A percentile compares a stretch with the other conserved stretches of the same genome.
phyloP scores from a whole-genome alignment of 2,888 invertebrate species.

The Ganaspis brasiliensis region DNA sequence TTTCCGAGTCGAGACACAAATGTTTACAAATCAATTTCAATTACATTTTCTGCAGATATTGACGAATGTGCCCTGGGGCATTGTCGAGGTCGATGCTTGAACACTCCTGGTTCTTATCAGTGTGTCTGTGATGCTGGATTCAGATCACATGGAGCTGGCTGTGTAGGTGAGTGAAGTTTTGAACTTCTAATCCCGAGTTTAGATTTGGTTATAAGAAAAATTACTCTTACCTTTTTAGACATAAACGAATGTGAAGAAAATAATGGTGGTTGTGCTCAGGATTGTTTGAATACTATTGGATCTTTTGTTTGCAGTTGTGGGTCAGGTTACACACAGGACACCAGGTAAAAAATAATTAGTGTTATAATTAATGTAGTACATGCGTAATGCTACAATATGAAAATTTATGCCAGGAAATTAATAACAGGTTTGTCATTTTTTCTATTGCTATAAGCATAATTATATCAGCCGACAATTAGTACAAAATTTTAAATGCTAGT shows the following conservation, averaged over 20 bases:
- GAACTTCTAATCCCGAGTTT: too few species aligned
- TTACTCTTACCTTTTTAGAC: conserved; percentile 67
- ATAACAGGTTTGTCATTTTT: conserved; percentile 23
- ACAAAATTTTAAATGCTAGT: too few species aligned
- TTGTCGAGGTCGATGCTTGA: conserved; percentile 75
- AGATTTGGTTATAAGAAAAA: background rate
- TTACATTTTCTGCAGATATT: conserved; percentile 68
- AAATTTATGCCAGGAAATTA: too few species aligned
- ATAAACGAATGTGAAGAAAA: conserved; percentile 77
- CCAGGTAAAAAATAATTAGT: conserved; percentile 70
- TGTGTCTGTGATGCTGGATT: conserved; percentile 75
- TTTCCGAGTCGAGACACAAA: conserved; percentile 41
- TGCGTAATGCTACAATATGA: too few species aligned
- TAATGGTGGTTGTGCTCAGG: conserved; percentile 77
- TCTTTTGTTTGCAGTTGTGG: conserved; percentile 76
- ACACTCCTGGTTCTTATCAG: conserved; percentile 73
- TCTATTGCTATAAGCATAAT: background rate
- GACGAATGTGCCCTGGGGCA: conserved; percentile 73
- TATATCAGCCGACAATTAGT: too few species aligned
- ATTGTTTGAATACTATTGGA: conserved; percentile 78
- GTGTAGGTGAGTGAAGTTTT: conserved; percentile 68
- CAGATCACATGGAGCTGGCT: conserved; percentile 64
- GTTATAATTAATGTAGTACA: too few species aligned
- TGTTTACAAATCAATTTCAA: conserved; percentile 42
- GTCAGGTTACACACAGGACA: conserved; percentile 68